Evolutionary conservation across 2,113 vertebrate species (phyloP).

Genomic region (Oostethus manadensis): DNA sequence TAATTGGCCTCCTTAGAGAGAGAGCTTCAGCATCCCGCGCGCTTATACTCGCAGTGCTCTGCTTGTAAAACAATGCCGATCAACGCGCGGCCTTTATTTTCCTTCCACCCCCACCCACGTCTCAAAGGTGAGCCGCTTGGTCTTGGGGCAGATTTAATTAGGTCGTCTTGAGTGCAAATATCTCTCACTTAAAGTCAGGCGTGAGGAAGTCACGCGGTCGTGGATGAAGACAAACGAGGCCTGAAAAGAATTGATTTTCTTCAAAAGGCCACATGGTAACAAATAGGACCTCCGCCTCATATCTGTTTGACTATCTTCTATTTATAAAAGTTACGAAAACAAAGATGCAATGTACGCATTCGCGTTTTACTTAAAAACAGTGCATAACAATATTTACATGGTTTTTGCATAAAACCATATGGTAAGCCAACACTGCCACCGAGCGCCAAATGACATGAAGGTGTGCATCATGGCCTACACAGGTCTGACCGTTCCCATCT

Average conservation of each 20-base stretch:
- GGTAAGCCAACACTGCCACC: no score
- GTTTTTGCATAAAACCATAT: no score
- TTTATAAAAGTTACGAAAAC: no score
- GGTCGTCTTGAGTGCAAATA: conserved; percentile 44
- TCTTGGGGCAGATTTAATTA: conserved; percentile 53
- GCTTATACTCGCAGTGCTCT: no score
- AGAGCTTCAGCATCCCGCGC: conserved; percentile 46
- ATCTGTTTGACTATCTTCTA: no score
- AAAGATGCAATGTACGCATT: no score
- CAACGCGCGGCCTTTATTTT: not conserved
- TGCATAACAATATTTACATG: no score
- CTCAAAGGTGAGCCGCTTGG: conserved; percentile 48
- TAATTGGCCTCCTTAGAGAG: conserved; percentile 68
- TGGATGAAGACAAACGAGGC: conserved; percentile 46
- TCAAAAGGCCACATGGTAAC: conserved; percentile 34
- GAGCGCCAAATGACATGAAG: no score
- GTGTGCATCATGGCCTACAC: no score
- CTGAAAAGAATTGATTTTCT: conserved; percentile 47
- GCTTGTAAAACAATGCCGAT: not conserved
- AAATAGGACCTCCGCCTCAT: not conserved
- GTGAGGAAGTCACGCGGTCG: conserved; percentile 30
- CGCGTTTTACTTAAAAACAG: no score
- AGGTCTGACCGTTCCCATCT: no score
- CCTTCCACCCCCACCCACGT: conserved; percentile 25
- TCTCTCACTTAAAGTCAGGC: conserved; percentile 54